phyloP scores from a whole-genome alignment of 2,888 invertebrate species.

The Tenthredo notha region DNA sequence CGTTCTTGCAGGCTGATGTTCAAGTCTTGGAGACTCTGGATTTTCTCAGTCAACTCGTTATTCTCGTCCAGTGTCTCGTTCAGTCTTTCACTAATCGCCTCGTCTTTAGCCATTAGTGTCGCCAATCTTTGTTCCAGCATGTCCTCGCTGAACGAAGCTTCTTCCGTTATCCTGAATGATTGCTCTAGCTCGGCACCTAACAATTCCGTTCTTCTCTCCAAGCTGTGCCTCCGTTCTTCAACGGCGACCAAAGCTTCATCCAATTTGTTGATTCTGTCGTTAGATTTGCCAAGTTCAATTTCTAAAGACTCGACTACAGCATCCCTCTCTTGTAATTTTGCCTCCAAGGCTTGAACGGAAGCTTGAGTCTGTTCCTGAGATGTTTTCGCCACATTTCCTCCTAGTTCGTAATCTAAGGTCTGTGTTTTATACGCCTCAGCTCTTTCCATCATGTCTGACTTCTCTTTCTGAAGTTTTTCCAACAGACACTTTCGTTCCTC shows the following conservation, averaged over 20 bases:
- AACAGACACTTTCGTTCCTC: slow-evolving; percentile 68
- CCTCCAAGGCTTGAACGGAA: slow-evolving; percentile 79
- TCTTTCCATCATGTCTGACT: slow-evolving; percentile 21
- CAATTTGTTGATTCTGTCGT: slow-evolving; percentile 83
- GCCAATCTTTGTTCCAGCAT: slow-evolving; percentile 83
- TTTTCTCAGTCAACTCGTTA: slow-evolving; percentile 80
- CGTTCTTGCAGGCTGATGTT: slow-evolving; percentile 78
- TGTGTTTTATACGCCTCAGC: slow-evolving; percentile 39
- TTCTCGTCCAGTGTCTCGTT: slow-evolving; percentile 81
- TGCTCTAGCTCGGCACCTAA: slow-evolving; percentile 82
- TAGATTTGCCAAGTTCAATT: slow-evolving; percentile 83
- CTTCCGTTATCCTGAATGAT: slow-evolving; percentile 81
- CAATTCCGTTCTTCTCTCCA: slow-evolving; percentile 83
- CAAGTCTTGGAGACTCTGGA: slow-evolving; percentile 79
- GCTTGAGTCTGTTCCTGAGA: slow-evolving; percentile 67
- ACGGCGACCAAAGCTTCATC: slow-evolving; percentile 84
- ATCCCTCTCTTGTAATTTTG: slow-evolving; percentile 88
- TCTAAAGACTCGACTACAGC: slow-evolving; percentile 87
- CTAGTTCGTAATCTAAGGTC: slow-evolving; percentile 37
- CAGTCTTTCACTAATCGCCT: slow-evolving; percentile 82
- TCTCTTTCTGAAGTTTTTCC: slow-evolving; percentile 60
- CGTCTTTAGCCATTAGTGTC: slow-evolving; percentile 83
- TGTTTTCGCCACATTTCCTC: neutral
- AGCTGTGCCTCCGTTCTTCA: slow-evolving; percentile 82
- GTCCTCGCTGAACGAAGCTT: slow-evolving; percentile 83